These are phyloP conservation scores for Crossoptilon crossoptilon DNA, from an alignment of 2,797 vertebrate species.

Conservation along the genomic window DNA sequence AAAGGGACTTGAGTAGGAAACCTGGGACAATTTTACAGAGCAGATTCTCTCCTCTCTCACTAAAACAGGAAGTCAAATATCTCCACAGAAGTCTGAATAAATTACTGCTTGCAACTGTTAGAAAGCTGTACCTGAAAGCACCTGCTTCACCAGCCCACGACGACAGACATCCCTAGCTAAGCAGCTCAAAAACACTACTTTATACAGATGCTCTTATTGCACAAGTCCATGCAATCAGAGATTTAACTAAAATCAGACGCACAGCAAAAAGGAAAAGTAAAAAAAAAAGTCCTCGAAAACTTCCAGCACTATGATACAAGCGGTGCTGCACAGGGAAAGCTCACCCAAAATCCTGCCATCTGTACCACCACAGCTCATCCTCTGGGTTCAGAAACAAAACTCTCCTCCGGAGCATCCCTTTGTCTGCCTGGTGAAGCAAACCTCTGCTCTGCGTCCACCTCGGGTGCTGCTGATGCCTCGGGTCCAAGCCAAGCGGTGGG, in stretches of 20 bases:
- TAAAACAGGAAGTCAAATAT: neutral
- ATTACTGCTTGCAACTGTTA: neutral
- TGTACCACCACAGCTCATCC: neutral
- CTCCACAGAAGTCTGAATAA: neutral
- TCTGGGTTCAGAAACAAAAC: accelerated
- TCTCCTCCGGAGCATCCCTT: neutral
- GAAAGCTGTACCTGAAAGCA: neutral
- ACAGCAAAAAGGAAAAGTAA: accelerated
- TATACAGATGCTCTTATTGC: neutral
- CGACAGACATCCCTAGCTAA: neutral
- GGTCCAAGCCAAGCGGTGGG: neutral
- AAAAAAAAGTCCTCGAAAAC: neutral
- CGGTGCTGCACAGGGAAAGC: neutral
- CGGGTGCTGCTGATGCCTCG: neutral
- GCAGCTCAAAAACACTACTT: accelerated
- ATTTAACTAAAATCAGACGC: neutral
- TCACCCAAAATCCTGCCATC: neutral
- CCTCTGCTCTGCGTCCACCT: neutral
- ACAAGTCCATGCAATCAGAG: neutral
- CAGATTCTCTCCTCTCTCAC: neutral
- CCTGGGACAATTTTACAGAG: neutral
- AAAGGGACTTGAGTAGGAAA: neutral
- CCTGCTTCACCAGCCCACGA: neutral
- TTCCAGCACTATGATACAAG: neutral
- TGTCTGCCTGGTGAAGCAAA: accelerated